Base-by-base conservation (phyloP, 1,140 invertebrate species). In the Scylla paramamosain region DNA sequence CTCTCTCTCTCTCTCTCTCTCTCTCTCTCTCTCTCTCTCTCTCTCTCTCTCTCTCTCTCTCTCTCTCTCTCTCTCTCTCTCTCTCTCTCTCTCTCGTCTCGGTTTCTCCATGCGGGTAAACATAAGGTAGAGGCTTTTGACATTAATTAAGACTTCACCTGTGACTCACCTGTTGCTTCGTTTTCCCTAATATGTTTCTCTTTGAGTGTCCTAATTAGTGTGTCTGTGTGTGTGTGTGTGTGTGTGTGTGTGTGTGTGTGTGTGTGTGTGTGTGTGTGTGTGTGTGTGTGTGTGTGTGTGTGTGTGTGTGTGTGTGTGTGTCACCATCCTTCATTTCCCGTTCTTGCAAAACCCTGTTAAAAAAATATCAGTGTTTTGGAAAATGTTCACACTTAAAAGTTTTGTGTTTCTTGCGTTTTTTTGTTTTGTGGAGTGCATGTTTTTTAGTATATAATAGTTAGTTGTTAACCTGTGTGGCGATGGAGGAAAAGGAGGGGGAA, bases 231-330 rank as follows among this genome's bases (percentile, higher is more conserved):
- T 59, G 52, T 59, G 52, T 59, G 52, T 59, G 52, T 59, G 52
- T 16, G 52, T 59, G 52, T 59, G 52, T 59, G 52, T 59, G 52
- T 59, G 52, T 59, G 52, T 59, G 52, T 59, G 52, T 59, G 52
- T 59, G 52, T 59, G 52, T 59, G 52, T 59, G 52, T 59, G 52
- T 59, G 52, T 59, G 52, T 59, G 52, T 59, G 52, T 59, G 52
- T 45, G 29, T 88, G 28, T 88, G 83, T 84, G 83, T 84, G 25
- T 28, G 83, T 84, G 83, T 84, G 83, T 84, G 83, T 84, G 83
- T 84, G 83, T 82, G 83, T 84, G 83, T n/a, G 83, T 84, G 48
- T 20, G 89, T 0, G 48, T 6, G 4, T 39, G 0, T 6, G 32
- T 3, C 87, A 88, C 45, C 39, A 25, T 52, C 14, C 67, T 16